These are phyloP conservation scores for Tenrec ecaudatus DNA, from an alignment of 2,113 vertebrate species.

Conservation along the genomic window DNA sequence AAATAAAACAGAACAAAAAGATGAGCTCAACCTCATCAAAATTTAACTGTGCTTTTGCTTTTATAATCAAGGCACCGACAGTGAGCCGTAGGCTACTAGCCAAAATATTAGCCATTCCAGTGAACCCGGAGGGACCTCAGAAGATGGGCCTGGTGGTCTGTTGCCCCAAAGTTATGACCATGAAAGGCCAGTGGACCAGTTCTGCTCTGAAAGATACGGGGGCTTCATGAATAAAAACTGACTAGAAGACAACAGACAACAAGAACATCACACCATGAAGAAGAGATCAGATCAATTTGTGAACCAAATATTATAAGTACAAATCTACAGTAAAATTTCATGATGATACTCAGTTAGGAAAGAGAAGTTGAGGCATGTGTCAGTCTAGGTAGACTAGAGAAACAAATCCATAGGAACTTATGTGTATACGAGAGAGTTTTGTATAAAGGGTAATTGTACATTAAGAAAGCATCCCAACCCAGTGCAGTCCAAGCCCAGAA, in stretches of 20 bases:
- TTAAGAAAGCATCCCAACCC: too few species aligned
- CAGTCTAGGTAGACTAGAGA: too few species aligned
- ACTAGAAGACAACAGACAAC: background rate
- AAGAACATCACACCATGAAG: background rate
- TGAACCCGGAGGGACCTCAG: background rate
- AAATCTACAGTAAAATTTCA: constrained; percentile 6
- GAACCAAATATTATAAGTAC: background rate
- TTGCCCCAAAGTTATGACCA: background rate
- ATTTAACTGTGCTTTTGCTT: background rate
- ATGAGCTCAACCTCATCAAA: background rate
- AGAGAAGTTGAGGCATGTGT: background rate
- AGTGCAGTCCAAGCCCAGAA: too few species aligned
- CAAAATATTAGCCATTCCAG: background rate
- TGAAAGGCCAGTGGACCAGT: background rate
- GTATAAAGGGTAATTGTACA: too few species aligned
- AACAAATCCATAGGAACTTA: too few species aligned
- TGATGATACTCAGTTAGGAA: background rate
- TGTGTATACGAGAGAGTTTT: too few species aligned
- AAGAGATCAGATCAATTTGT: background rate
- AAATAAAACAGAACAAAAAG: too few species aligned
- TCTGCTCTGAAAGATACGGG: background rate
- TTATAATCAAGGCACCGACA: background rate
- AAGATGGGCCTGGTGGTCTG: background rate
- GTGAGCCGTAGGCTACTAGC: background rate
- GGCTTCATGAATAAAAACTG: background rate